Evolutionary conservation across 2,113 vertebrate genomes (phyloP), one percentile per base, ranked within the genome.

Genomic region (Lepisosteus oculatus): DNA sequence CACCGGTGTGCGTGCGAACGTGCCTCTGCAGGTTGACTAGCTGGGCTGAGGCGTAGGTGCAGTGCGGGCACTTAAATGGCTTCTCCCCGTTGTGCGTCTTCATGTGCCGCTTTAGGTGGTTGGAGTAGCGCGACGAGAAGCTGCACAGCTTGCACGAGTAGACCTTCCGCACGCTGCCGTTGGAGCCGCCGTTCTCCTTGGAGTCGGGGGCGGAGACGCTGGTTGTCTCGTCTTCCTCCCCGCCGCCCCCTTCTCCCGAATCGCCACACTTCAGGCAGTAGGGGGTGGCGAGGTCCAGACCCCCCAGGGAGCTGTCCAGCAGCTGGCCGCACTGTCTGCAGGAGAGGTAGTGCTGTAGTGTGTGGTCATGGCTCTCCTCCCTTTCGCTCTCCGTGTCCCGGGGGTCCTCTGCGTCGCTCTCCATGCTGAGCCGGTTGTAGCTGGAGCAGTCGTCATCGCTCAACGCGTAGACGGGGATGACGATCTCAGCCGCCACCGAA

Each of bases 1-100:
- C 97, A 61, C 97, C 97, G 0, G 96, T 98, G 90, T 99, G 97
- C 3, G 96, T 98, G 81, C 96, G 95, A 83, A 97, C 88, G 83
- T 99, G 97, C 56, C 97, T 91, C 44, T 97, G 97, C 86, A 99
- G 92, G 93, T 99, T 98, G 69, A 98, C 97, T 82, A 99, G 93
- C 91, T 98, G 95, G 45, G 95, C 95, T 0, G 97, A 99, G 74
- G 97, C 97, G 3, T 99, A 99, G 51, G 94, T 90, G 76, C 97
- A 98, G 84, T 97, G 84, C 0, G 94, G 95, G 87, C 97, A 99
- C 68, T 93, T 93, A 2, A 92, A 98, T 0, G 97, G 96, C 89
- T 98, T 99, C 91, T 99, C 97, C 29, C 97, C 97, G 0, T 97
- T 98, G 91, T 99, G 97, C 0, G 95, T 98, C 92, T 98, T 97